Base-by-base conservation (phyloP, 1,140 invertebrate genomes). In the Pogonus chalceus region DNA sequence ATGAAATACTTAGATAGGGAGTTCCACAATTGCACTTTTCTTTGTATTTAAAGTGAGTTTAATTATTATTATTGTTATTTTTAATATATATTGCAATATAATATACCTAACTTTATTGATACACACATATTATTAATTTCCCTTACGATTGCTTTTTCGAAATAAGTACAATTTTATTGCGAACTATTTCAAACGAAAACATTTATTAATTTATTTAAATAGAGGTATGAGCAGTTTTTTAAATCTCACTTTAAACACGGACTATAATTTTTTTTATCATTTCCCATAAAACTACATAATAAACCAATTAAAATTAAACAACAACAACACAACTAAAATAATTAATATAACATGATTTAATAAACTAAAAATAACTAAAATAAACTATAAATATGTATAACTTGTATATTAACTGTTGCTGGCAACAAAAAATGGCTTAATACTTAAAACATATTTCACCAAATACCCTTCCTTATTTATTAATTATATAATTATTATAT, bases 281-380 rank as follows among this genome's bases (percentile, higher is more conserved):
- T 43, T 43, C 37, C 37, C 37, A 43, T 43, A 43, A 43, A 43
- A 43, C 37, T 43, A 43, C 37, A 43, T 31, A 31, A 31, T 7
- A 31, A 31, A 31, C 26, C 26, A 31, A 4, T 31, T 31, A 43
- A 43, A 43, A 43, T 16, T 43, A 43, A 43, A 43, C 9, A 43
- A 43, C 9, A 4, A 43, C 7, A 12, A 43, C 14, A 43, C 9
- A 43, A 43, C 37, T 4, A 43, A 12, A 18, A 43, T 16, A 18
- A 43, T 4, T 43, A 43, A 43, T 43, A 43, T 12, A 43, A 43
- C 18, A 43, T 18, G n/a, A n/a, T n/a, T n/a, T n/a, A n/a, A n/a
- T n/a, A n/a, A 43, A 9, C 18, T 43, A 43, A 43, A 43, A 43
- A 10, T 43, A 43, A 43, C 4, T 18, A 43, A 43, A 7, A 10